phyloP scores from a whole-genome alignment of 1,140 invertebrate genomes.

The Berghia stephanieae region DNA sequence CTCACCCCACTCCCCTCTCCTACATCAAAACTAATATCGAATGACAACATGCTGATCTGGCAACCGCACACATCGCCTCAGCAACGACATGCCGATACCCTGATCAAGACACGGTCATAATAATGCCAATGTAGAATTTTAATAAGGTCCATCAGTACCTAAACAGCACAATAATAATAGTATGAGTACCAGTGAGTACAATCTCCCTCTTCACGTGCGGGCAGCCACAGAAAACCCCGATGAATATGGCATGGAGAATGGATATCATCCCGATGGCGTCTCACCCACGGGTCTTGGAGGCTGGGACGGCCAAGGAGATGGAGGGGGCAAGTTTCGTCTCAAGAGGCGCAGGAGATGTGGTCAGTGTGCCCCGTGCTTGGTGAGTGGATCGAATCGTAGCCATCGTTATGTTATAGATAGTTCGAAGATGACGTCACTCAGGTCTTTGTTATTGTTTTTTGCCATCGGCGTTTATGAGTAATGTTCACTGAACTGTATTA shows the following conservation, averaged over 20 bases:
- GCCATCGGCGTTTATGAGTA: neutral
- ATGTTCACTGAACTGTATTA: no score
- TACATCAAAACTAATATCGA: no score
- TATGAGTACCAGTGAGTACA: conserved; percentile 29
- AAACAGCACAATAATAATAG: no score
- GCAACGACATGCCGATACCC: no score
- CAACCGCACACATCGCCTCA: no score
- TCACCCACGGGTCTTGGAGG: conserved; percentile 27
- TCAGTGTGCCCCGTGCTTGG: conserved; percentile 60
- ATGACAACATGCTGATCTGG: no score
- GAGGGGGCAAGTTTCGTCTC: conserved; percentile 46
- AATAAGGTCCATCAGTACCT: no score
- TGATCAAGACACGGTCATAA: no score
- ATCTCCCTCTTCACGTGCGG: conserved; percentile 32
- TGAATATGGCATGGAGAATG: conserved; percentile 18
- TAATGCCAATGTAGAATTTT: no score
- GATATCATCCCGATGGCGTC: conserved; percentile 31
- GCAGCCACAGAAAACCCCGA: conserved; percentile 16
- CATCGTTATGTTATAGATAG: neutral
- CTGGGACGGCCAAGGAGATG: conserved; percentile 42
- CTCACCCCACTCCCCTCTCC: no score
- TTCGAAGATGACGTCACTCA: no score
- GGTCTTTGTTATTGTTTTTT: neutral
- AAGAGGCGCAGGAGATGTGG: conserved; percentile 59
- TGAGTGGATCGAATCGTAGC: neutral